Conservation (phyloP, 2,113 vertebrate species). For the Promerops cafer region DNA sequence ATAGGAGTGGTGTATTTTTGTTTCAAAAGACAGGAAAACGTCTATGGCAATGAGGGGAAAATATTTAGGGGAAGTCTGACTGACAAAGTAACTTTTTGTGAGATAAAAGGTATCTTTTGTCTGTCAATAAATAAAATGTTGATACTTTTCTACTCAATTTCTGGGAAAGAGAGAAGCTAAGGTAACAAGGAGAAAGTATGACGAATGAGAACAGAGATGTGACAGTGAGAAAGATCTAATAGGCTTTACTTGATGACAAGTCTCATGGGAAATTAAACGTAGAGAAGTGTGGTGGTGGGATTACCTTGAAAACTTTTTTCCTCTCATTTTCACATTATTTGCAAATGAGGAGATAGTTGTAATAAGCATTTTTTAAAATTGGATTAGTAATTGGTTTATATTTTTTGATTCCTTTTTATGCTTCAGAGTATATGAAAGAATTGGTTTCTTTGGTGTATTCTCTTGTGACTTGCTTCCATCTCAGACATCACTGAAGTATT, state of each 20-base stretch:
- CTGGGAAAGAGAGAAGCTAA: not conserved
- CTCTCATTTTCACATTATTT: not conserved
- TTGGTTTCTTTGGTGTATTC: not conserved
- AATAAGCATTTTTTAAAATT: not conserved
- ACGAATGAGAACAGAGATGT: not conserved
- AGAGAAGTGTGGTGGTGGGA: not conserved
- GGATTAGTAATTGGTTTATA: not conserved
- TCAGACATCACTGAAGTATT: not conserved
- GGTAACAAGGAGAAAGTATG: not conserved
- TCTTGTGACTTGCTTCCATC: not conserved
- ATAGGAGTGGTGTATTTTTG: constrained; percentile 5
- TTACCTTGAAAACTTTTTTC: not conserved
- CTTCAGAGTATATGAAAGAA: not conserved
- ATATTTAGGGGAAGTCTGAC: not conserved
- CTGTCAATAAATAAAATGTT: not conserved
- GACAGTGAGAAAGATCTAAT: not conserved
- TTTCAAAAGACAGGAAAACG: not conserved
- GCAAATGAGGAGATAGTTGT: not conserved
- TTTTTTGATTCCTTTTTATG: not conserved
- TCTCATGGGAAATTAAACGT: not conserved
- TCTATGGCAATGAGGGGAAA: not conserved
- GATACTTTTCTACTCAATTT: not conserved
- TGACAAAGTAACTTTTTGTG: not conserved
- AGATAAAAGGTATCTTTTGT: not conserved
- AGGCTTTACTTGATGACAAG: not conserved